Evolutionary conservation across 2,888 invertebrate species (phyloP).

Genomic region (Caenorhabditis sp.): DNA sequence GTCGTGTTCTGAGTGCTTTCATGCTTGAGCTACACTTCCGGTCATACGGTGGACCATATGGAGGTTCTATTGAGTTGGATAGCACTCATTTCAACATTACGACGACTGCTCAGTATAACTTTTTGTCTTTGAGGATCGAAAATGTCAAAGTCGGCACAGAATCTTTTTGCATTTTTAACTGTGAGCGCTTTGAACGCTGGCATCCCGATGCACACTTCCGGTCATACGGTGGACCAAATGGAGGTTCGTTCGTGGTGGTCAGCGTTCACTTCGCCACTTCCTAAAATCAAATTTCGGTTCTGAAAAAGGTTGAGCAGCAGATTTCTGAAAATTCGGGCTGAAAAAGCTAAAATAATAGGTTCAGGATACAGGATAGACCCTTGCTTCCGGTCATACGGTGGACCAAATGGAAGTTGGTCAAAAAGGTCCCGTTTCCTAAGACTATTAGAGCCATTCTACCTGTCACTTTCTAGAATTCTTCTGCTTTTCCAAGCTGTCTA

Average conservation of each 20-base stretch:
- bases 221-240: slow-evolving; percentile 65
- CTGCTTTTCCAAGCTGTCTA: neutral
- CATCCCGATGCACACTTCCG: slow-evolving; percentile 55
- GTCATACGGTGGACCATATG: slow-evolving; percentile 64
- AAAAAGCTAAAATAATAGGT: slow-evolving; percentile 11
- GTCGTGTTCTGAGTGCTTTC: slow-evolving; percentile 45
- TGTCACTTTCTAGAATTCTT: neutral
- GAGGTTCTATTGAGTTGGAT: slow-evolving; percentile 53
- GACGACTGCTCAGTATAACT: slow-evolving; percentile 27
- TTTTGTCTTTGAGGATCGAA: slow-evolving; percentile 5
- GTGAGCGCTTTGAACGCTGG: slow-evolving; percentile 44
- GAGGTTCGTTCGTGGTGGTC: slow-evolving; percentile 53
- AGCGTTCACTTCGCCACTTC: slow-evolving; percentile 39
- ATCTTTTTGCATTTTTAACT: slow-evolving; percentile 19
- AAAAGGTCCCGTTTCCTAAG: slow-evolving; percentile 37
- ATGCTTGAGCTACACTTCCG: slow-evolving; percentile 57
- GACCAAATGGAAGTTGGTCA: slow-evolving; percentile 62
- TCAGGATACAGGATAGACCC: slow-evolving; percentile 48
- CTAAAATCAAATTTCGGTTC: neutral
- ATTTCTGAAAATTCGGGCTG: neutral
- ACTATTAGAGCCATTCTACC: slow-evolving; percentile 16
- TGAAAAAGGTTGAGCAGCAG: slow-evolving; percentile 14
- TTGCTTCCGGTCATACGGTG: slow-evolving; percentile 65
- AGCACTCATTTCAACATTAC: slow-evolving; percentile 35
- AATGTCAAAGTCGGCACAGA: slow-evolving; percentile 13